Percentiles rank a stretch among this genome's conserved stretches.
phyloP scores from a whole-genome alignment of 2,113 vertebrate species.

The Patagioenas fasciata region DNA sequence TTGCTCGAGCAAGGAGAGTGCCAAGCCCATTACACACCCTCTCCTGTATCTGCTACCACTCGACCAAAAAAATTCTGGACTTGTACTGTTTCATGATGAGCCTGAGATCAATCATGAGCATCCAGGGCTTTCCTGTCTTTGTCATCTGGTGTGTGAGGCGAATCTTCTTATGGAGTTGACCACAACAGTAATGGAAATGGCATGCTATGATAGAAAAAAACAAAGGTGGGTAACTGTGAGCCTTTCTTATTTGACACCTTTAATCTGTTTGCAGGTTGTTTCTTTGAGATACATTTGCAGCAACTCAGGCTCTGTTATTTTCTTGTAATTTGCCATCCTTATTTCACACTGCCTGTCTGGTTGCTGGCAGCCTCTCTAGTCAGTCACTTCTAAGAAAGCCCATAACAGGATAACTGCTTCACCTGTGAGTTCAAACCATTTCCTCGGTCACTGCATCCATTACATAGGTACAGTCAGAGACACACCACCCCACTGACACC shows the following conservation, averaged over 20 bases:
- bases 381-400: background rate
- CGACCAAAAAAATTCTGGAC: background rate
- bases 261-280: background rate
- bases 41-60: background rate
- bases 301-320: background rate
- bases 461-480: background rate
- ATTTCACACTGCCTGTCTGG: background rate
- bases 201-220: background rate
- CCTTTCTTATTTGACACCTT: background rate
- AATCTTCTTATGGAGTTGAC: background rate
- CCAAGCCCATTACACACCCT: background rate
- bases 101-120: background rate
- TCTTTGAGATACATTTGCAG: background rate
- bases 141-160: background rate
- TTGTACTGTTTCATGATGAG: background rate
- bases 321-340: background rate
- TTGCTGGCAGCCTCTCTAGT: background rate
- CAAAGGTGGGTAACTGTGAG: background rate
- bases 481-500: background rate
- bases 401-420: background rate
- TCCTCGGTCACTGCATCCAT: background rate
- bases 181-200: background rate
- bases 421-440: background rate
- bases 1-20: background rate
- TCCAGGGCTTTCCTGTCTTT: background rate